A percentile compares a stretch with the other conserved stretches of the same genome.
These are phyloP conservation scores for Istiophorus platypterus DNA, from an alignment of 2,113 vertebrate genomes.

Conservation along the genomic window DNA sequence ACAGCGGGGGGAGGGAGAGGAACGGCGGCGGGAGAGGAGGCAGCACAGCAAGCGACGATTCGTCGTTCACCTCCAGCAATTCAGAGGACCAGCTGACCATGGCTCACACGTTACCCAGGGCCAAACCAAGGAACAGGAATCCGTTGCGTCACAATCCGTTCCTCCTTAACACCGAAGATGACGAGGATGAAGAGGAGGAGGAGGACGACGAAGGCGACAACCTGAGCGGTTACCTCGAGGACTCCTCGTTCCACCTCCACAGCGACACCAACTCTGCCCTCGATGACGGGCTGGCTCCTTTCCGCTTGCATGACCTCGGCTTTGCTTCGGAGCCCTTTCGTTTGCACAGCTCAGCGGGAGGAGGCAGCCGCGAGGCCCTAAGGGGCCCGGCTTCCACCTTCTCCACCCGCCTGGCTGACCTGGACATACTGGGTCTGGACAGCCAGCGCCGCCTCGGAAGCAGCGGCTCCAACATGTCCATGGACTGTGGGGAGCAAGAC, in stretches of 20 bases:
- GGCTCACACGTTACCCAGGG: constrained; percentile 70
- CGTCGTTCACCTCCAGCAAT: constrained; percentile 83
- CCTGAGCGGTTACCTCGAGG: constrained; percentile 85
- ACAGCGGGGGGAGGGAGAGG: constrained; percentile 54
- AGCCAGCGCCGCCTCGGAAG: constrained; percentile 85
- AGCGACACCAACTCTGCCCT: constrained; percentile 74
- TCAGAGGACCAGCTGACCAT: constrained; percentile 79
- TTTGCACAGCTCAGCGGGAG: constrained; percentile 81
- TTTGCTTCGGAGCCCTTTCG: constrained; percentile 84
- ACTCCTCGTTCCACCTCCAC: constrained; percentile 93
- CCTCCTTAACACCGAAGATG: constrained; percentile 83
- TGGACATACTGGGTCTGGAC: constrained; percentile 87
- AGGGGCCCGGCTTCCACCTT: constrained; percentile 64
- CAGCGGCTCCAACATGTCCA: constrained; percentile 90
- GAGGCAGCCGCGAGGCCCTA: constrained; percentile 85
- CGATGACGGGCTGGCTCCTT: constrained; percentile 80
- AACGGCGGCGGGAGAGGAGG: constrained; percentile 63
- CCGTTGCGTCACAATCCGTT: constrained; percentile 91
- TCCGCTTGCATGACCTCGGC: constrained; percentile 87
- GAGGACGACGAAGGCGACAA: constrained; percentile 85
- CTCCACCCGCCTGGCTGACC: constrained; percentile 75
- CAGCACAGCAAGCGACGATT: constrained; percentile 81
- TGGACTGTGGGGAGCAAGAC: constrained; percentile 90
- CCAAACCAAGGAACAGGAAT: constrained; percentile 77
- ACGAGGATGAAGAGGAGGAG: constrained; percentile 79